Base-by-base conservation (phyloP, 2,888 invertebrate genomes). In the Scrobipalpa costella region DNA sequence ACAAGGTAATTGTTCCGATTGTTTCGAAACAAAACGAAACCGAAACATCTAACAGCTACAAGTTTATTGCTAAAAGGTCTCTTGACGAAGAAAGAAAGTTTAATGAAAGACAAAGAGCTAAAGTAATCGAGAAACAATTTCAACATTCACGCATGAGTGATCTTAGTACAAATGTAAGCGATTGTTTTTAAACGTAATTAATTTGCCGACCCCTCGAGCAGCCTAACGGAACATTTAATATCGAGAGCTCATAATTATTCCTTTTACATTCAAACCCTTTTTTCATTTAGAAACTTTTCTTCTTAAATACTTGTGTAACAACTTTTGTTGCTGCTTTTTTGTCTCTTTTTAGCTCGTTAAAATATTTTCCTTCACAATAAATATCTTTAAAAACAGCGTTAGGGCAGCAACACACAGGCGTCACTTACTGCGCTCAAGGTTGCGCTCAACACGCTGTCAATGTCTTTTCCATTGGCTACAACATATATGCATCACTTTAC, bases 151-250 rank as follows among this genome's bases (percentile, higher is more conserved):
- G 90, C 91, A 88, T 90, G 89, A 90, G 83, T 88, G 79, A 87
- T 73, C 82, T 73, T 86, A 80, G 75, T 77, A 86, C 86, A 88
- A 91, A 89, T 90, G 85, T 85, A 86, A 84, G 80, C 83, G 84
- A 90, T 90, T 91, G 91, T 91, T 91, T 91, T 90, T 84, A 90
- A 91, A 90, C 87, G 87, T 89, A 87, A 90, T 89, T 89, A 89
- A 90, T 90, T 90, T 89, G 79, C 80, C 81, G 80, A 85, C 90
- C 90, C 90, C 84, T 89, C 84, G 83, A 77, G 78, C 82, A 78
- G 72, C 71, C 80, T 84, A 86, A 87, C 88, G 90, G 87, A 87
- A 90, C 90, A 90, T 91, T 91, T 90, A 91, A 90, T 91, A 90
- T 90, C 80, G 89, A 90, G 88, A 86, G 88, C 88, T 91, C 88